Evolutionary conservation across 1,140 invertebrate genomes (phyloP).

Genomic region (Magallana ariakensis): DNA sequence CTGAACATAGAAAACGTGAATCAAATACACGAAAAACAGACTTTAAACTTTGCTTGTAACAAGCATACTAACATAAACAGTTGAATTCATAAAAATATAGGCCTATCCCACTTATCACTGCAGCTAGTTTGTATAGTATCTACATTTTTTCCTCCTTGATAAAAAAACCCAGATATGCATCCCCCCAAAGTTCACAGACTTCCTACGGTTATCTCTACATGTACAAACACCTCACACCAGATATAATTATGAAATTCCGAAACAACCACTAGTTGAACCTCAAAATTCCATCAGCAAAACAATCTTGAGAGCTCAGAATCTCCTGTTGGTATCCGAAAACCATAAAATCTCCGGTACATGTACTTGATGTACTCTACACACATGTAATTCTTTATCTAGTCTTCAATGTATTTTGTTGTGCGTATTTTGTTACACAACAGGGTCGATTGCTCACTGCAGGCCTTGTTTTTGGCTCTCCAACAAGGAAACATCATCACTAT

Average conservation of each 20-base stretch:
- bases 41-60: constrained; percentile 18
- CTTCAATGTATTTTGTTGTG: not conserved
- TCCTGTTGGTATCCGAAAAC: no score
- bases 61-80: constrained; percentile 1
- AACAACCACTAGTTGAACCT: no score
- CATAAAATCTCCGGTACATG: not conserved
- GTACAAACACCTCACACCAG: no score
- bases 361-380: not conserved
- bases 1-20: not conserved
- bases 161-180: not conserved
- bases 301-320: no score
- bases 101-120: not conserved
- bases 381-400: not conserved
- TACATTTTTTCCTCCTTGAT: constrained; percentile 1
- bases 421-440: not conserved
- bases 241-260: no score
- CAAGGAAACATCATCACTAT: not conserved
- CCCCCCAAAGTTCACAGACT: not conserved
- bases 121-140: not conserved
- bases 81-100: not conserved
- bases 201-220: constrained; percentile 11
- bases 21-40: not conserved
- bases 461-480: not conserved
- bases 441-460: not conserved
- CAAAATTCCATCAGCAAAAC: no score